Evolutionary conservation across 2,797 vertebrate genomes (phyloP), one percentile per base, ranked within the genome.

Genomic region (Telmatherina bonti): DNA sequence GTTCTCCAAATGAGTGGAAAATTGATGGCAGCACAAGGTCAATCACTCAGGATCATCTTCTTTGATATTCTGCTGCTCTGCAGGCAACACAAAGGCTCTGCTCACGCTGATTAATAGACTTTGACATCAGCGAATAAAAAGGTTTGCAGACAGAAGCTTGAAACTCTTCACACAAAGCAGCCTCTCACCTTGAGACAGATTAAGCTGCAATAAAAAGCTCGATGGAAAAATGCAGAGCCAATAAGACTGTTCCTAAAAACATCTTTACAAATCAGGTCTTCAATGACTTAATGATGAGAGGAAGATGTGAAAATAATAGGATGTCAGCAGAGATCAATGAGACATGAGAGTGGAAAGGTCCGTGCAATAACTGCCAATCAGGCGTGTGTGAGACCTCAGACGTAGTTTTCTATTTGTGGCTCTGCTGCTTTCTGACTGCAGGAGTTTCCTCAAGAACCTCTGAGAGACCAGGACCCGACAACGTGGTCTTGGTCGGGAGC

Each of bases 41-140:
- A 78, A n/a, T 70, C 57, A 26, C 49, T 74, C 60, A 2, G 71
- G 60, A 71, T 75, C 67, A 53, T 74, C 67, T 60, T 66, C 49
- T 72, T 18, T 62, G 33, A 10, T 53, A 24, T 53, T 24, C 2
- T 16, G 63, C 35, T 15, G 18, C 65, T 73, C 60, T 67, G 51
- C 38, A 59, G 63, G 61, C 55, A 62, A 38, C 65, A 77, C 13
- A 47, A 43, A 63, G 61, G 36, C 49, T 43, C 18, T 1, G 22
- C 59, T 59, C 20, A 29, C 52, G 2, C 58, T 62, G 65, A 81
- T 72, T 36, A 74, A 76, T 22, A 69, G 69, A 47, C 45, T 26
- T 52, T 64, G 27, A 66, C 36, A 69, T 59, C 62, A 59, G 20
- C 2, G 62, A 49, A 62, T 52, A 35, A 59, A 67, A 41, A 58